Evolutionary conservation across 2,797 vertebrate species (phyloP).

Genomic region (Premnoplex brunnescens): DNA sequence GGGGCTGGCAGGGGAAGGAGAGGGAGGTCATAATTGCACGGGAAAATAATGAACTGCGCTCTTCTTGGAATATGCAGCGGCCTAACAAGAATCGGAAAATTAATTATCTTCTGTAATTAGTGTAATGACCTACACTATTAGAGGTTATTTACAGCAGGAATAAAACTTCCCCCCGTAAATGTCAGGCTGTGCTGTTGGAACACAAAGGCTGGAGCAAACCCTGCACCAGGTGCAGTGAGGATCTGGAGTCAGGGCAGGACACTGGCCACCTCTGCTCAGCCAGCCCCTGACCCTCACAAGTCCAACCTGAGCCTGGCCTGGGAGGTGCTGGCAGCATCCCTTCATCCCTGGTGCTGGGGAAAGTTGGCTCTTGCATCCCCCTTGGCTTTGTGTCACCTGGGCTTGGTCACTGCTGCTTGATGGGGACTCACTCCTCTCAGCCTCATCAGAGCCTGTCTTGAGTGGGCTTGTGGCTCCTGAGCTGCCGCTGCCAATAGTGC

Average conservation of each 20-base stretch:
- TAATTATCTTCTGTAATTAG: constrained; percentile 78
- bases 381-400: neutral
- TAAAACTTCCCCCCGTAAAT: constrained; percentile 71
- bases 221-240: neutral
- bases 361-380: neutral
- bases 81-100: constrained; percentile 71
- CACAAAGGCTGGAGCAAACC: neutral
- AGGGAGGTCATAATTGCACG: neutral
- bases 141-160: constrained; percentile 78
- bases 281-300: neutral
- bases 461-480: neutral
- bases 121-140: constrained; percentile 73
- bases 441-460: rapidly evolving
- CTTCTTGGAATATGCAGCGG: constrained; percentile 53
- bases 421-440: rapidly evolving
- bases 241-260: neutral
- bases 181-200: constrained; percentile 19
- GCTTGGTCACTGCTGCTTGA: rapidly evolving
- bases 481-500: neutral
- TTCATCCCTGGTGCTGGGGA: rapidly evolving
- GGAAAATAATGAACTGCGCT: constrained; percentile 54
- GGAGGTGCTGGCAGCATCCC: neutral
- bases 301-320: rapidly evolving
- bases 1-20: neutral
- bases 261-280: neutral